Evolutionary conservation across 2,113 vertebrate genomes (phyloP), one percentile per base, ranked within the genome.

Genomic region (Tangachromis dhanisi): DNA sequence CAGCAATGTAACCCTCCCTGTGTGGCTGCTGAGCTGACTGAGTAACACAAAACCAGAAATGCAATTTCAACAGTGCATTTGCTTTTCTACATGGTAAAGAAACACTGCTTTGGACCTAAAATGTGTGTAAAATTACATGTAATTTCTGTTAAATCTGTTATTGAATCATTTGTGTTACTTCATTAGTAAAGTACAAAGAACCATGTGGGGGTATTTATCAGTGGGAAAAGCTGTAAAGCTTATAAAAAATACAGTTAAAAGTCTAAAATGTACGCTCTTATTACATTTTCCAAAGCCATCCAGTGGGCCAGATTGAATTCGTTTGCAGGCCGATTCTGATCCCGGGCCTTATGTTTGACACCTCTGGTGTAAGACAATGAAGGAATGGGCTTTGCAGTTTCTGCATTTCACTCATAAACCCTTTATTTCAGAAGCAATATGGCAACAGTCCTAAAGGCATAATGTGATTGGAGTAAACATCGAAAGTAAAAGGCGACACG

Each of bases 341-440:
- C 11, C 61, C 3, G 3, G 33, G 11, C 61, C 61, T 38, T 21
- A 38, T 68, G 33, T 68, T 68, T 68, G 63, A 68, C 10, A 68
- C 33, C 11, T 68, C 33, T 68, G 33, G 33, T 21, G 63, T 38
- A 84, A 85, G 49, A 80, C n/a, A 90, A 57, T 63, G 10, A 90
- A 89, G 4, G 47, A 91, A 31, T 81, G 24, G 82, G 53, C 9
- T 73, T 81, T 81, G 8, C 11, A 45, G 1, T 40, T 59, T 83
- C 79, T 47, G 19, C 4, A 42, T 85, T 88, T 82, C 26, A 89
- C 71, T 90, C 80, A 80, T 21, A 91, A 80, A 45, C 71, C 82
- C 40, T 94, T 95, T 89, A 92, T 91, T 93, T 82, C 26, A 82
- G 82, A 92, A 81, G 79, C 57, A 90, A 86, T 73, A 87, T 59